Evolutionary conservation across 2,113 vertebrate genomes (phyloP).

Genomic region (Hippocampus comes): DNA sequence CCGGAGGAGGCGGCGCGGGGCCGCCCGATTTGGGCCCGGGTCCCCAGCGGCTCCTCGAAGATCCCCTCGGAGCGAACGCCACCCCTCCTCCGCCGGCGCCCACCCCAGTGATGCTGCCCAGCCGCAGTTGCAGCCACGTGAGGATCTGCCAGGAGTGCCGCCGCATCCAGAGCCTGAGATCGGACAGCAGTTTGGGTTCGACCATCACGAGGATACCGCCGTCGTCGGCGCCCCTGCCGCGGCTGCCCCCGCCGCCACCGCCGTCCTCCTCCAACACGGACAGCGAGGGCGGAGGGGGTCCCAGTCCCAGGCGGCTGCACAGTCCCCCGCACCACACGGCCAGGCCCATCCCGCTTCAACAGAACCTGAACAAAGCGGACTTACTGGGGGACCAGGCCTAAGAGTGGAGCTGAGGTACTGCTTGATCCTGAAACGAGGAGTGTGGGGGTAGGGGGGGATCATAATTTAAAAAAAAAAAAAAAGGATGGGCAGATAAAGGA

Average conservation of each 20-base stretch:
- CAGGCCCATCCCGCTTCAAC: slow-evolving; percentile 77
- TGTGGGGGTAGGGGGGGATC: not conserved
- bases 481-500: slow-evolving; percentile 1
- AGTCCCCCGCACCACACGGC: slow-evolving; percentile 71
- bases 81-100: slow-evolving; percentile 64
- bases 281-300: slow-evolving; percentile 74
- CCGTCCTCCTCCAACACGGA: slow-evolving; percentile 75
- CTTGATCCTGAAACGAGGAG: slow-evolving; percentile 16
- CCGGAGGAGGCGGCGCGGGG: slow-evolving; percentile 46
- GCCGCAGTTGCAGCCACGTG: slow-evolving; percentile 72
- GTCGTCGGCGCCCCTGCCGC: slow-evolving; percentile 70
- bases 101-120: slow-evolving; percentile 52
- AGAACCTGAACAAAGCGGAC: slow-evolving; percentile 79
- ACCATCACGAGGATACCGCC: slow-evolving; percentile 74
- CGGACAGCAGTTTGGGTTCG: slow-evolving; percentile 62
- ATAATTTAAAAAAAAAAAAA: not conserved
- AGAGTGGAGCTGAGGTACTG: slow-evolving; percentile 15
- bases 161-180: slow-evolving; percentile 84
- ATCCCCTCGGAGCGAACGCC: slow-evolving; percentile 72
- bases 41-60: slow-evolving; percentile 84
- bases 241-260: slow-evolving; percentile 54
- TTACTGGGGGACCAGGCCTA: slow-evolving; percentile 68
- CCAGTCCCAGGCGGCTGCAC: slow-evolving; percentile 79
- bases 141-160: slow-evolving; percentile 85
- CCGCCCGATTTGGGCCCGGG: slow-evolving; percentile 72